Conservation (phyloP, 2,113 vertebrate genomes). For the Datnioides undecimradiatus region DNA sequence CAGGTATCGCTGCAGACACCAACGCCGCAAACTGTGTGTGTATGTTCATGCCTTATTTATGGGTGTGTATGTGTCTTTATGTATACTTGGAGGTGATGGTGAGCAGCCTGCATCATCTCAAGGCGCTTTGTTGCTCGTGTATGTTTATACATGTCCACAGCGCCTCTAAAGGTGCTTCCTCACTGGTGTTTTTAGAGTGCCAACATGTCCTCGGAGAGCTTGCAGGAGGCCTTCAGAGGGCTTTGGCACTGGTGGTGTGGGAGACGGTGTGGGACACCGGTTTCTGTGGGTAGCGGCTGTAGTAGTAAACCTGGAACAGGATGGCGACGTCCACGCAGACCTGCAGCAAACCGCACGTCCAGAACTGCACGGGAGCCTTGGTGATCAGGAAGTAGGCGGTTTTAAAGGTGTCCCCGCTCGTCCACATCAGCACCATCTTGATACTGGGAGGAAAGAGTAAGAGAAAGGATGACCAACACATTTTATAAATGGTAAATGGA, state of each 20-base stretch:
- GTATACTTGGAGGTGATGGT: constrained; percentile 23
- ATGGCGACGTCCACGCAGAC: constrained; percentile 94
- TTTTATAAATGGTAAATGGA: too few species aligned
- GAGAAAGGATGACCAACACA: neutral
- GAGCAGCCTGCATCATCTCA: constrained; percentile 44
- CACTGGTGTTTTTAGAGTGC: neutral
- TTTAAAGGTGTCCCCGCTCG: constrained; percentile 97
- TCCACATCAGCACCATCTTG: constrained; percentile 99
- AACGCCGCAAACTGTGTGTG: constrained; percentile 20
- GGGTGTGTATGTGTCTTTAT: constrained; percentile 22
- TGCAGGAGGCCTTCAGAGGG: constrained; percentile 84
- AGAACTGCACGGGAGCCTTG: constrained; percentile 95
- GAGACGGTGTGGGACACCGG: constrained; percentile 84
- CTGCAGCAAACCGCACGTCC: constrained; percentile 94
- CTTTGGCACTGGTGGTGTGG: constrained; percentile 92
- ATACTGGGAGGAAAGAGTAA: constrained; percentile 82
- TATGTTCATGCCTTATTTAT: constrained; percentile 55
- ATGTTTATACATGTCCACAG: constrained; percentile 36
- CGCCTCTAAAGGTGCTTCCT: constrained; percentile 5
- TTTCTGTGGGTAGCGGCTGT: constrained; percentile 91
- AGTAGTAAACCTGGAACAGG: constrained; percentile 93
- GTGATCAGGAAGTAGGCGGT: constrained; percentile 96
- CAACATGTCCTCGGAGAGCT: neutral
- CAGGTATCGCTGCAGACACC: neutral
- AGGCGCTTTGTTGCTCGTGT: constrained; percentile 30